A percentile compares a stretch with the other conserved stretches of the same genome.
These are phyloP conservation scores for Aspiorhynchus laticeps DNA, from an alignment of 2,113 vertebrate species.

Conservation along the genomic window DNA sequence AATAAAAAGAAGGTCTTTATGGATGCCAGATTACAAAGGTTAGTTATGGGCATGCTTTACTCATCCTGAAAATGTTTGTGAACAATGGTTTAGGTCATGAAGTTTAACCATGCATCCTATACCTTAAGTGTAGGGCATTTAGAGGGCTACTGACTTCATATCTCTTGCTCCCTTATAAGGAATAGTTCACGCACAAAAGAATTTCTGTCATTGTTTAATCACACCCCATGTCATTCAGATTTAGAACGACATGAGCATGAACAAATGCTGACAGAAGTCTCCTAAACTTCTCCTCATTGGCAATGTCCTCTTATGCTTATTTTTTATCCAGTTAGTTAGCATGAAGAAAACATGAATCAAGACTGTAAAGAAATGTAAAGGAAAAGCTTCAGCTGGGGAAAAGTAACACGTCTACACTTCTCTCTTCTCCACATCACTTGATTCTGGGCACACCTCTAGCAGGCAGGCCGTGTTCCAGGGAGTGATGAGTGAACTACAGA, in stretches of 20 bases:
- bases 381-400: background rate
- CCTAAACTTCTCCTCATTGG: background rate
- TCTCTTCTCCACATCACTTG: background rate
- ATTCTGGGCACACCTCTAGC: constrained; percentile 24
- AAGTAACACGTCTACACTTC: background rate
- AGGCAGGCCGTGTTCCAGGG: background rate
- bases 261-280: background rate
- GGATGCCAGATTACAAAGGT: constrained; percentile 51
- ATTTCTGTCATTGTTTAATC: background rate
- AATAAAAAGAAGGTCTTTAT: constrained; percentile 56
- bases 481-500: constrained; percentile 10
- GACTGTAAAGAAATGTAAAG: background rate
- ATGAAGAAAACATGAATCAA: background rate
- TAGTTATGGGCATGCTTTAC: constrained; percentile 34
- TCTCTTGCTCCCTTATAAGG: background rate
- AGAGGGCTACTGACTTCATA: background rate
- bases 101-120: constrained; percentile 47
- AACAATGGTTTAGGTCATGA: constrained; percentile 28
- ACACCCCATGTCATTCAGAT: background rate
- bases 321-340: background rate
- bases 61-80: constrained; percentile 20
- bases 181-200: background rate
- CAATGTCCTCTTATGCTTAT: background rate
- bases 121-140: background rate
- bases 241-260: background rate